Evolutionary conservation across 2,113 vertebrate genomes (phyloP), one percentile per base, ranked within the genome.

Genomic region (Pseudopodoces humilis): DNA sequence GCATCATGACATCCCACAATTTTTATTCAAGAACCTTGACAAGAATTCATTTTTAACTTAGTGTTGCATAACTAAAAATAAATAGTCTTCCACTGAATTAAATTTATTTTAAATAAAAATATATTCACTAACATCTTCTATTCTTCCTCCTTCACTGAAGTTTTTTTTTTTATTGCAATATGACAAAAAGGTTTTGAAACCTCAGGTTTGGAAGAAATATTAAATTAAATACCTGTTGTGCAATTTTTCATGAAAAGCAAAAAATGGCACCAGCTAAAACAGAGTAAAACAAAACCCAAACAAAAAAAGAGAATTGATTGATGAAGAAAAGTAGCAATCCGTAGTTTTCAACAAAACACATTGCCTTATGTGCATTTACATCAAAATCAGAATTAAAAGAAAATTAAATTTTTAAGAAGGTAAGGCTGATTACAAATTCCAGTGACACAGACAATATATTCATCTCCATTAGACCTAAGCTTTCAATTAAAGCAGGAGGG

Each of bases 21-120:
- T 86, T 92, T 88, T 77, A 69, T 72, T 69, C 33, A 52, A 88
- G 46, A 88, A 79, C 8, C 23, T 52, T 74, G 59, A 92, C 43
- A 90, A 76, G 46, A 86, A 83, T 62, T 76, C 2, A 59, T 65
- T 83, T 90, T 82, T 76, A 72, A 83, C 13, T n/a, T 55, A 59
- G 35, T 1, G 1, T 53, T 92, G 55, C 8, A 5, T 72, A 93
- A 90, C 25, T 39, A 56, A 0, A 23, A 50, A 64, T 85, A 39
- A 68, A n/a, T 0, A 65, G 22, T 37, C 8, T 79, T 55, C 21
- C 8, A 88, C n/a, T 69, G 58, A 90, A 83, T 76, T 67, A 2
- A 56, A 65, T 56, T 68, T 59, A 64, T 59, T 82, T 83, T 33
- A 62, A 85, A 77, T n/a, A 63, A 60, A 92, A 84, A 86, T 62